Evolutionary conservation across 2,797 vertebrate species (phyloP).

Genomic region (Australoheros facetus): DNA sequence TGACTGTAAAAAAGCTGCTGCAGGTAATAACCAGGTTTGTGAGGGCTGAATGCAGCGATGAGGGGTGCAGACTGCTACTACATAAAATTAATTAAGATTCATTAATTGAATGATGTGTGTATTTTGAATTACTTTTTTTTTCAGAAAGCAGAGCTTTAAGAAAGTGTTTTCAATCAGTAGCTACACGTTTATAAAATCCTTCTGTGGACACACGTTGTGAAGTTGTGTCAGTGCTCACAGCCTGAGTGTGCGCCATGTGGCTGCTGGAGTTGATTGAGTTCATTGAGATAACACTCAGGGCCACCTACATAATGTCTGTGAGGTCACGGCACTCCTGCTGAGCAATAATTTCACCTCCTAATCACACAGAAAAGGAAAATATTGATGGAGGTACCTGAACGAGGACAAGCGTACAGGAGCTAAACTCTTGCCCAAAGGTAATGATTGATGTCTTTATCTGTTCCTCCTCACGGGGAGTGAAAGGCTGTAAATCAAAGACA

Average conservation of each 20-base stretch:
- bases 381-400: constrained; percentile 12
- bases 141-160: background rate
- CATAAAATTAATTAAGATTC: too few species aligned
- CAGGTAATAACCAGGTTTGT: background rate
- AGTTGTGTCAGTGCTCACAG: background rate
- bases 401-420: constrained; percentile 1
- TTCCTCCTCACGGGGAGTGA: background rate
- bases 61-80: too few species aligned
- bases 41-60: background rate
- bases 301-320: background rate
- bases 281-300: background rate
- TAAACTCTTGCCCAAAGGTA: background rate
- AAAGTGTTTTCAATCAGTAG: background rate
- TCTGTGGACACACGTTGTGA: background rate
- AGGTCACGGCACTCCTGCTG: background rate
- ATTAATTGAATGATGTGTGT: too few species aligned
- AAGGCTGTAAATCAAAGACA: constrained; percentile 36
- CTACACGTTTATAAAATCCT: background rate
- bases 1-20: background rate
- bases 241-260: too few species aligned
- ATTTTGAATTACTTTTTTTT: background rate
- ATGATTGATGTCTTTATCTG: constrained; percentile 43
- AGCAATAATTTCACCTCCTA: background rate
- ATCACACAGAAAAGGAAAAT: constrained; percentile 12
- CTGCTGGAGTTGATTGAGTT: background rate